Conservation (phyloP, 2,797 vertebrate genomes). For the Arctocebus calabarensis region DNA sequence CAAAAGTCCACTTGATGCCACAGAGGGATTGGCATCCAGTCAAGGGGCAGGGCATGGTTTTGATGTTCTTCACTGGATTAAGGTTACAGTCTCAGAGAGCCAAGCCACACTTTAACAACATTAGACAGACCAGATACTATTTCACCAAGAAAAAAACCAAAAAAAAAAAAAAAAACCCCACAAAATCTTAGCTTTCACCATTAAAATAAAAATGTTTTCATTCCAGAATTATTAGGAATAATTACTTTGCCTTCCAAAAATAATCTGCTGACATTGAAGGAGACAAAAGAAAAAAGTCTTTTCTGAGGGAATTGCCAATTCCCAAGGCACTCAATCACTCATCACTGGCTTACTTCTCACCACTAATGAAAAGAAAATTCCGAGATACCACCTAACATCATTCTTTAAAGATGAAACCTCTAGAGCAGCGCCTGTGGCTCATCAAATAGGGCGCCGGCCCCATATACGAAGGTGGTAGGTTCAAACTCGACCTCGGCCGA, state of each 20-base stretch:
- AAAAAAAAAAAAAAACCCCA: background rate
- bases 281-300: background rate
- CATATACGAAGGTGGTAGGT: too few relatives aligned
- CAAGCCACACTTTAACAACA: background rate
- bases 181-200: background rate
- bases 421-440: too few relatives aligned
- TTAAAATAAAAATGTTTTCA: background rate
- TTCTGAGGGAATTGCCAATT: background rate
- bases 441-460: too few relatives aligned
- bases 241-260: slow-evolving; percentile 50
- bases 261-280: background rate
- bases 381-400: background rate
- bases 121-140: background rate
- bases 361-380: background rate
- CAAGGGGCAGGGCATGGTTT: background rate
- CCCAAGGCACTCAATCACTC: background rate
- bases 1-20: background rate
- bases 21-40: background rate
- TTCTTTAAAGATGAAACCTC: slow-evolving; percentile 5
- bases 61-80: background rate
- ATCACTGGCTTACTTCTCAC: background rate
- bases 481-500: too few relatives aligned
- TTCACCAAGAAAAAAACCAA: background rate
- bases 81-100: background rate
- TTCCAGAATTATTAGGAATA: slow-evolving; percentile 10